Evolutionary conservation across 2,113 vertebrate genomes (phyloP), one percentile per base, ranked within the genome.

Genomic region (Cisticola juncidis): DNA sequence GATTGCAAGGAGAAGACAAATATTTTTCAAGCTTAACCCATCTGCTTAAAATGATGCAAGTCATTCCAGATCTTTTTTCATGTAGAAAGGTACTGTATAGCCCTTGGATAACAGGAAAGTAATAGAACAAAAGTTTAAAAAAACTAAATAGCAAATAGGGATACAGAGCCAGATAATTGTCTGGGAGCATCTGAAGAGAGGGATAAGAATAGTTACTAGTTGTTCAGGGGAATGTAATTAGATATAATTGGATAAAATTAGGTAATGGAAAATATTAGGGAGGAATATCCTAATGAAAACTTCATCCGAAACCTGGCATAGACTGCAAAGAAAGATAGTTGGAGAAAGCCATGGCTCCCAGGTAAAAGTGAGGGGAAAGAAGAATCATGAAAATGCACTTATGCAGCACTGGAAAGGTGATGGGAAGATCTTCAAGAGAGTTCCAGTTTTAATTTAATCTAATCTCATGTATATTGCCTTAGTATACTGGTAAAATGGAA

Each of bases 111-210:
- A 74, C 83, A 94, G 80, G 91, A 96, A 96, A 93, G 57, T 86
- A 96, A 88, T 92, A 79, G 88, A 97, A 97, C 81, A 86, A 66
- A 97, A 97, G 92, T 85, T 96, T 96, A 96, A 95, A 95, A 97
- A 79, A 97, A 90, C 83, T 92, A 96, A 97, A 87, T 90, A 97
- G 61, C 80, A 81, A 88, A 94, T 50, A 90, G 28, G 57, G 66
- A 82, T 62, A 72, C 45, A 86, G 95, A 91, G 94, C 42, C 88
- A 83, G 58, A 86, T 92, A 96, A 83, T 76, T 86, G 23, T 74
- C 86, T 95, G 58, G 83, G 84, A 94, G 81, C 71, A 85, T 95
- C 62, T 87, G 86, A 91, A 96, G 85, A 60, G 71, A 94, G 40
- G 92, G 38, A 78, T 95, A 95, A 90, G 93, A 96, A 92, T 70